Evolutionary conservation across 1,140 invertebrate genomes (phyloP).

Genomic region (Littorina saxatilis): DNA sequence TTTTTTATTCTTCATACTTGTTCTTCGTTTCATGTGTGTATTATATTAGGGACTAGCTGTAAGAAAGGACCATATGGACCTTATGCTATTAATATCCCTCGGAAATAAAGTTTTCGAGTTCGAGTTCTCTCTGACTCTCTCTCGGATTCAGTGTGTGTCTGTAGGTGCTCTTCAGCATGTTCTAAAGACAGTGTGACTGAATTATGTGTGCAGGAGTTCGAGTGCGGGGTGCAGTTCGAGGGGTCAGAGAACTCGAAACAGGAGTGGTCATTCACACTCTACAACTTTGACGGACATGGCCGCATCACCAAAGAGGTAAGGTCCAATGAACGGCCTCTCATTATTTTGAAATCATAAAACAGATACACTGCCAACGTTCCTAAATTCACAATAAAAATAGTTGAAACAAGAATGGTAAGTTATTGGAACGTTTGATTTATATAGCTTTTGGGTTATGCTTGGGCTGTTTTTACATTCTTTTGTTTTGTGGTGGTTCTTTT

Average conservation of each 20-base stretch:
- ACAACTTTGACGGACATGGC: slow-evolving; percentile 92
- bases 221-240: slow-evolving; percentile 91
- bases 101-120: neutral
- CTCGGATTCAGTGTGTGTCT: neutral
- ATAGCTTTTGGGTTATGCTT: too few species aligned
- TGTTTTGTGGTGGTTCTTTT: too few species aligned
- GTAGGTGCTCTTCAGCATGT: neutral
- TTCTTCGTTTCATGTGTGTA: too few species aligned
- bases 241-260: slow-evolving; percentile 85
- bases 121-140: neutral
- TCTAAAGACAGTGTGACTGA: neutral
- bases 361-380: neutral
- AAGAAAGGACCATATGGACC: too few species aligned
- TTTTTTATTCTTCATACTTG: too few species aligned
- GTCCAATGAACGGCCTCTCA: too few species aligned
- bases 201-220: slow-evolving; percentile 77
- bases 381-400: too few species aligned
- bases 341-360: neutral
- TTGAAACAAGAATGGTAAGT: too few species aligned
- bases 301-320: slow-evolving; percentile 94
- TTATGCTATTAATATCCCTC: too few species aligned
- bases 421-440: too few species aligned
- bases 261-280: slow-evolving; percentile 94
- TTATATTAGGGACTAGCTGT: neutral
- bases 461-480: too few species aligned